A percentile compares a stretch with the other conserved stretches of the same genome.
Conservation (phyloP, 2,797 vertebrate species). For the Rallus crepitans region DNA sequence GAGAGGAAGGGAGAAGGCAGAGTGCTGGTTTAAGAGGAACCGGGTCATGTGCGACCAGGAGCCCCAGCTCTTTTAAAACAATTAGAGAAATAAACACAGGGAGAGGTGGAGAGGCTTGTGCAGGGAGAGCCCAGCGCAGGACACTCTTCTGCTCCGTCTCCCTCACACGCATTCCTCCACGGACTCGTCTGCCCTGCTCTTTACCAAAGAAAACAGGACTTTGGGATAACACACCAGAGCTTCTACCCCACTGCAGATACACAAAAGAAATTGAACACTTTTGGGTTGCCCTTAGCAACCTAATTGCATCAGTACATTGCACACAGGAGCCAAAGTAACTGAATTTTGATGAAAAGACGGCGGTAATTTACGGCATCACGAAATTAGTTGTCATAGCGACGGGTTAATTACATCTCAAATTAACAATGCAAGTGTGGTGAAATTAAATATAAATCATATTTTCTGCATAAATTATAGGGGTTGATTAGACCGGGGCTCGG, state of each 20-base stretch:
- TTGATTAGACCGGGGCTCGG: constrained; percentile 99
- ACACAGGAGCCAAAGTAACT: constrained; percentile 99
- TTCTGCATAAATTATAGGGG: constrained; percentile 99
- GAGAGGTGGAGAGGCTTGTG: constrained; percentile 42
- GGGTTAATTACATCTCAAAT: constrained; percentile 99
- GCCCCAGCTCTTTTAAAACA: constrained; percentile 67
- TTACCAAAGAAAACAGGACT: constrained; percentile 87
- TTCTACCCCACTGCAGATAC: constrained; percentile 94
- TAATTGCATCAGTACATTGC: constrained; percentile 99
- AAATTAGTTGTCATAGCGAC: constrained; percentile 99
- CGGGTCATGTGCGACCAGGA: constrained; percentile 46
- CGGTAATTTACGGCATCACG: constrained; percentile 99
- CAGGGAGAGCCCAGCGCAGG: constrained; percentile 26
- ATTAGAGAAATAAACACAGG: constrained; percentile 34
- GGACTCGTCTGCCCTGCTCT: constrained; percentile 74
- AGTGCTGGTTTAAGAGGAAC: constrained; percentile 10
- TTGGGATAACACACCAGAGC: constrained; percentile 87
- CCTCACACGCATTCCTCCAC: constrained; percentile 73
- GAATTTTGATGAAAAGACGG: constrained; percentile 99
- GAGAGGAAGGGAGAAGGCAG: constrained; percentile 17
- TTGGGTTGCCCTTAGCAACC: constrained; percentile 99
- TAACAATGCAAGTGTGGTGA: constrained; percentile 99
- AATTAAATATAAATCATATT: constrained; percentile 99
- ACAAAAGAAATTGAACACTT: constrained; percentile 99
- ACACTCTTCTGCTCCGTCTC: constrained; percentile 69